A percentile compares a stretch with the other conserved stretches of the same genome.
Conservation (phyloP, 2,113 vertebrate species). For the Platysternon megacephalum region DNA sequence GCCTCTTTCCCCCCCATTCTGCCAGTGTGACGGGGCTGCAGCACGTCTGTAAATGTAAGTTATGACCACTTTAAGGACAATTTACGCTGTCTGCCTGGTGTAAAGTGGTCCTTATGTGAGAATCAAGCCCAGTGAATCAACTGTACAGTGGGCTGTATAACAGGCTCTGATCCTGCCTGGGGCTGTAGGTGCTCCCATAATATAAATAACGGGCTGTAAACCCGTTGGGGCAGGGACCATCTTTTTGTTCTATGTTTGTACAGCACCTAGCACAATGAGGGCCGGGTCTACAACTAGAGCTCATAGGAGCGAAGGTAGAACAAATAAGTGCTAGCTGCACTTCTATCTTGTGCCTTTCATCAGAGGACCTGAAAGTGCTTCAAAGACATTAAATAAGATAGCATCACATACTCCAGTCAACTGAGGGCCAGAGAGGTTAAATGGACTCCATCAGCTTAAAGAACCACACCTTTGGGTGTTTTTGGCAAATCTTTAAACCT, state of each 20-base stretch:
- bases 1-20: background rate
- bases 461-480: background rate
- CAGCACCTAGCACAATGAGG: background rate
- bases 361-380: background rate
- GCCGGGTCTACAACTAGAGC: background rate
- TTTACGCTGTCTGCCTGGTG: background rate
- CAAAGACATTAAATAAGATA: background rate
- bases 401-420: background rate
- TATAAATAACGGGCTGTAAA: background rate
- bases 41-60: background rate
- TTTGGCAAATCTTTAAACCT: background rate
- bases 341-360: background rate
- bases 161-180: accelerated
- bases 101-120: background rate
- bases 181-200: background rate
- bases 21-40: background rate
- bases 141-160: background rate
- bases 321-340: background rate
- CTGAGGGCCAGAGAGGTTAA: background rate
- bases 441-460: background rate
- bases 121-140: background rate
- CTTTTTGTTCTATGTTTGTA: background rate
- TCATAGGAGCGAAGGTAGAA: background rate
- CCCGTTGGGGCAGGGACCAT: background rate
- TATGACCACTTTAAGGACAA: background rate